phyloP scores from a whole-genome alignment of 2,797 vertebrate species.

The Urophycis tenuis region DNA sequence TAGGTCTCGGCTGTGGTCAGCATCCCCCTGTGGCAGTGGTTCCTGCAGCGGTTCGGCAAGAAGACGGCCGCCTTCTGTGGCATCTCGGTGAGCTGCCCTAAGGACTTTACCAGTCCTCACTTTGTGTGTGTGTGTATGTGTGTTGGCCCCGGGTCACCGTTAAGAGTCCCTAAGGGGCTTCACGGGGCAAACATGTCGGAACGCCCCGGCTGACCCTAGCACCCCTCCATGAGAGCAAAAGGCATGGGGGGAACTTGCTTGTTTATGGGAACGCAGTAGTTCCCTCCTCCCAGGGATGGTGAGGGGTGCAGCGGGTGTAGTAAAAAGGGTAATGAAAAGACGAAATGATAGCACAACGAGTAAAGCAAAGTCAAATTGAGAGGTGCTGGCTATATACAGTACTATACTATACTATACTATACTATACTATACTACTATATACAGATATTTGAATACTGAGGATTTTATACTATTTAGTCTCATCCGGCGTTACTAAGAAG shows the following conservation, averaged over 20 bases:
- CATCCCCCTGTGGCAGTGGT: slow-evolving; percentile 93
- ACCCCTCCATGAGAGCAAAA: not conserved
- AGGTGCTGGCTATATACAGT: not conserved
- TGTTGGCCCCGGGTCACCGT: not conserved
- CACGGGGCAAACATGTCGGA: no score
- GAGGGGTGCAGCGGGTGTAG: not conserved
- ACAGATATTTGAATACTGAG: not conserved
- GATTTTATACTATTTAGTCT: not conserved
- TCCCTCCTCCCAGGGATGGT: not conserved
- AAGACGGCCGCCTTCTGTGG: slow-evolving; percentile 84
- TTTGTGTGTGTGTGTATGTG: no score
- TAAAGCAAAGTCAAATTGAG: not conserved
- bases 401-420: no score
- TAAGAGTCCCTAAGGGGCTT: not conserved
- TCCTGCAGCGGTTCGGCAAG: slow-evolving; percentile 88
- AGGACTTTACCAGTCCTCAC: no score
- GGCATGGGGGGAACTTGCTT: no score
- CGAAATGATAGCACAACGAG: not conserved
- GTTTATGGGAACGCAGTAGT: not conserved
- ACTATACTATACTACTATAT: no score
- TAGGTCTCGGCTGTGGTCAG: slow-evolving; percentile 87
- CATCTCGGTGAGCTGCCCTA: slow-evolving; percentile 77
- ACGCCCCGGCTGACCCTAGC: not conserved
- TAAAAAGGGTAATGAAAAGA: not conserved
- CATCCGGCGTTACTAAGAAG: not conserved